Base-by-base conservation (phyloP, 2,888 invertebrate species). In the Agelastica alni region DNA sequence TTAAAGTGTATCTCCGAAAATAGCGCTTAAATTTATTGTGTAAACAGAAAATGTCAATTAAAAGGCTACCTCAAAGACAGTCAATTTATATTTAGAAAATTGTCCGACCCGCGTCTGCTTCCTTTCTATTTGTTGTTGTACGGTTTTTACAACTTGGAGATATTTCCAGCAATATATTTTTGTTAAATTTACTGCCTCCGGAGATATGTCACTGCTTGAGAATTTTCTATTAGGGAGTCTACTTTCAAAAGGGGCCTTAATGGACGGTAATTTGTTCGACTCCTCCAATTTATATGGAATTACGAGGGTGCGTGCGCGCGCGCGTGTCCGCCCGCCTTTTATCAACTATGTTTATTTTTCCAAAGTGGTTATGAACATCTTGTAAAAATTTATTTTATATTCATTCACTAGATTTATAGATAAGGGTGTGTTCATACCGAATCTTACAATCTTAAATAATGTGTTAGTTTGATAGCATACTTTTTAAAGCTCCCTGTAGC, bases 21-120 rank as follows among this genome's bases (percentile, higher is more conserved):
- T 54, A 56, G 56, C 60, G 51, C 49, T 53, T 52, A 49, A 58
- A 56, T 60, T 60, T 60, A 58, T 58, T 54, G 58, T 54, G 60
- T 60, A 60, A 60, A 60, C 60, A 60, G 53, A 51, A 52, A 56
- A 58, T 58, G 60, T 54, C 53, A 60, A 60, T 60, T 60, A 60
- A 60, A 58, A 39, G 51, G 60, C 56, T 49, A 53, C 53, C 58
- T 56, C 53, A 58, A 58, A 58, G 60, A 58, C 48, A 43, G 37
- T 43, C 48, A 39, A 56, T 58, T 58, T 60, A 60, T 58, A 60
- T 60, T 58, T 60, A 60, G 59, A 59, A 51, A 54, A 53, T 53
- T 49, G 41, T 51, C 31, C 41, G 59, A 36, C 51, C 51, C 30
- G 53, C 45, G 54, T 58, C 57, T 56, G 57, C 48, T 55, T 53